Conservation (phyloP, 2,888 invertebrate genomes). For the Zaprionus bogoriensis region DNA sequence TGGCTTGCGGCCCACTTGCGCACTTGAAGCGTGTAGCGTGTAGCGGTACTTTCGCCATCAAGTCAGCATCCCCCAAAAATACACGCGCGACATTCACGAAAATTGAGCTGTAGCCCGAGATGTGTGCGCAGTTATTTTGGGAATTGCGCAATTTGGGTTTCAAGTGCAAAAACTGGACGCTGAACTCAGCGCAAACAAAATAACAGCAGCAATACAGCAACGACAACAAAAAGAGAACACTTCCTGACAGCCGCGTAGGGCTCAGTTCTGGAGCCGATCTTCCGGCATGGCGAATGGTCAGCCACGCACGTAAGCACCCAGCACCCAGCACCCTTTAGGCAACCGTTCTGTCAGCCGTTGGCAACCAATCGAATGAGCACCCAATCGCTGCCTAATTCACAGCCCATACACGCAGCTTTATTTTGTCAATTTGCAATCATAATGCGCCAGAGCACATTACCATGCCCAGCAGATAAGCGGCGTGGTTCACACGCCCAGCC, state of each 20-base stretch:
- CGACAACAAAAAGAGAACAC: conserved; percentile 5
- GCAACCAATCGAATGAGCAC: too few relatives aligned
- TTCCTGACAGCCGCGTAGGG: conserved; percentile 41
- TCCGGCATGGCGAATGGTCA: conserved; percentile 46
- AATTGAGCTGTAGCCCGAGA: conserved; percentile 21
- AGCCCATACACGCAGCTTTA: conserved; percentile 36
- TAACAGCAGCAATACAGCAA: conserved; percentile 7
- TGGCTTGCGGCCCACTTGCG: conserved; percentile 60
- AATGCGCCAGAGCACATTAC: conserved; percentile 35
- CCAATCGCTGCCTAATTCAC: conserved; percentile 23
- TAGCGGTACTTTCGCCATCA: conserved; percentile 64
- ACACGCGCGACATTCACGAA: conserved; percentile 6
- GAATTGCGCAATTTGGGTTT: conserved; percentile 75
- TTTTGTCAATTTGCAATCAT: conserved; percentile 18
- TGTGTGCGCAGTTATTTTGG: conserved; percentile 55
- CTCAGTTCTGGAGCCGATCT: conserved; percentile 20
- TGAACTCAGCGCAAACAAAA: conserved; percentile 41
- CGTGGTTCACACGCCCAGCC: conserved; percentile 61
- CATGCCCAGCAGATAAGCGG: conserved; percentile 41
- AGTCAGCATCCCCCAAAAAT: conserved; percentile 33
- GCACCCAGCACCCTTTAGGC: not conserved
- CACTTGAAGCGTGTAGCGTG: conserved; percentile 32
- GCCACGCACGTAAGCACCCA: conserved; percentile 46
- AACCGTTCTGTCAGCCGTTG: too few relatives aligned
- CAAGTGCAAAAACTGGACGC: conserved; percentile 72